A percentile compares a stretch with the other conserved stretches of the same genome.
Conservation (phyloP, 2,888 invertebrate species). For the Galerucella nymphaeae region DNA sequence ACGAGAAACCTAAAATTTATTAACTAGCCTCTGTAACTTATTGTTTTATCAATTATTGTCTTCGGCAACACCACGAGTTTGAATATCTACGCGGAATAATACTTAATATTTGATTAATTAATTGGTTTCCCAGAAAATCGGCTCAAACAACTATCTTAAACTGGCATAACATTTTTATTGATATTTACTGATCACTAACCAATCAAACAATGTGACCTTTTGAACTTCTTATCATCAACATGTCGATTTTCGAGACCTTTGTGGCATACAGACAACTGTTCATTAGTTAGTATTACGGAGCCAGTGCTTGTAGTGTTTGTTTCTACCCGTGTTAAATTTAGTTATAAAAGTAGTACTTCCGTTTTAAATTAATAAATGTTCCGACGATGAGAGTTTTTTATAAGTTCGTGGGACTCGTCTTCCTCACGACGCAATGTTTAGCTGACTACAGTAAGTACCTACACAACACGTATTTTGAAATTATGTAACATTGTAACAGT, state of each 20-base stretch:
- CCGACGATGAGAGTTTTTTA: slow-evolving; percentile 36
- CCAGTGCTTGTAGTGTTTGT: slow-evolving; percentile 32
- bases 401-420: slow-evolving; percentile 34
- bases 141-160: slow-evolving; percentile 26
- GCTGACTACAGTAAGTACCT: slow-evolving; percentile 41
- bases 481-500: neutral
- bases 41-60: neutral
- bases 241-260: slow-evolving; percentile 50
- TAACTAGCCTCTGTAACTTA: neutral
- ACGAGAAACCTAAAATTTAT: neutral
- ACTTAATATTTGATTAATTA: neutral
- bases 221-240: slow-evolving; percentile 49
- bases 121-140: slow-evolving; percentile 36
- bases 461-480: neutral
- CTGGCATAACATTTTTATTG: slow-evolving; percentile 34
- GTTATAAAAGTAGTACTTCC: slow-evolving; percentile 30
- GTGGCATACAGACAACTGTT: slow-evolving; percentile 34
- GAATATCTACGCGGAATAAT: slow-evolving; percentile 14
- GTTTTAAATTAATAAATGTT: slow-evolving; percentile 29
- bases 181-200: slow-evolving; percentile 41
- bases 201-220: slow-evolving; percentile 49
- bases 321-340: slow-evolving; percentile 24
- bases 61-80: neutral
- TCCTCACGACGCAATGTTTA: slow-evolving; percentile 25
- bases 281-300: slow-evolving; percentile 38